Evolutionary conservation across 2,888 invertebrate species (phyloP).

Genomic region (Drosophila neutralis): DNA sequence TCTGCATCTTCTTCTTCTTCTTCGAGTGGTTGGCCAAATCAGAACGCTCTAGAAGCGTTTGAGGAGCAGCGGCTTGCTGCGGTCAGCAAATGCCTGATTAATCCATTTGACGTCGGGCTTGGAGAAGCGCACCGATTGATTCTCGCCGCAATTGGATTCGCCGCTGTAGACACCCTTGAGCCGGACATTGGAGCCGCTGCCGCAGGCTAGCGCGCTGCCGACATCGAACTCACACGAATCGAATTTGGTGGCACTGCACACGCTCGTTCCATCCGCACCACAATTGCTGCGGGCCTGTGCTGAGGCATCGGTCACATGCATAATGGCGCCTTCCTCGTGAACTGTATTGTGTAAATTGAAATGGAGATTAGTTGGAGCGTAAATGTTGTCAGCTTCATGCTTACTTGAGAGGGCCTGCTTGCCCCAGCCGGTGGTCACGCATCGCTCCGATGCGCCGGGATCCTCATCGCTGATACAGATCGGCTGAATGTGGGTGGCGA

Average conservation of each 20-base stretch:
- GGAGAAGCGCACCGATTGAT: slow-evolving; percentile 86
- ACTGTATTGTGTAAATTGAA: slow-evolving; percentile 85
- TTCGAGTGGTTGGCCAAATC: slow-evolving; percentile 2
- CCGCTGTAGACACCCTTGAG: slow-evolving; percentile 91
- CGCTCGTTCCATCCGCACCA: slow-evolving; percentile 80
- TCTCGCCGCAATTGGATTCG: slow-evolving; percentile 89
- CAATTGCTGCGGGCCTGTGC: slow-evolving; percentile 87
- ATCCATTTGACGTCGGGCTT: slow-evolving; percentile 88
- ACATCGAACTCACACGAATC: slow-evolving; percentile 92
- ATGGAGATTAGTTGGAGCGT: neutral
- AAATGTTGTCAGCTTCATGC: slow-evolving; percentile 50
- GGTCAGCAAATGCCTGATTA: slow-evolving; percentile 79
- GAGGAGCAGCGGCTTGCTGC: slow-evolving; percentile 77
- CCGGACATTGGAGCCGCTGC: slow-evolving; percentile 88
- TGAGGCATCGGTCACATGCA: slow-evolving; percentile 90
- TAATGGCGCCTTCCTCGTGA: slow-evolving; percentile 90
- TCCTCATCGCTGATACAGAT: slow-evolving; percentile 90
- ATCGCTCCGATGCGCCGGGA: slow-evolving; percentile 86
- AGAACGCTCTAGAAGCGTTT: slow-evolving; percentile 65
- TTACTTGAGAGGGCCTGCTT: slow-evolving; percentile 91
- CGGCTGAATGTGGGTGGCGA: slow-evolving; percentile 90
- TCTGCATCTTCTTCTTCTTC: slow-evolving; percentile 3
- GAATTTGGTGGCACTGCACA: slow-evolving; percentile 89
- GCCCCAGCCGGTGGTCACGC: slow-evolving; percentile 94
- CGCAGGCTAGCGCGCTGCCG: slow-evolving; percentile 93